A percentile compares a stretch with the other conserved stretches of the same genome.
phyloP scores from a whole-genome alignment of 1,140 invertebrate genomes.

The Caenorhabditis briggsae region DNA sequence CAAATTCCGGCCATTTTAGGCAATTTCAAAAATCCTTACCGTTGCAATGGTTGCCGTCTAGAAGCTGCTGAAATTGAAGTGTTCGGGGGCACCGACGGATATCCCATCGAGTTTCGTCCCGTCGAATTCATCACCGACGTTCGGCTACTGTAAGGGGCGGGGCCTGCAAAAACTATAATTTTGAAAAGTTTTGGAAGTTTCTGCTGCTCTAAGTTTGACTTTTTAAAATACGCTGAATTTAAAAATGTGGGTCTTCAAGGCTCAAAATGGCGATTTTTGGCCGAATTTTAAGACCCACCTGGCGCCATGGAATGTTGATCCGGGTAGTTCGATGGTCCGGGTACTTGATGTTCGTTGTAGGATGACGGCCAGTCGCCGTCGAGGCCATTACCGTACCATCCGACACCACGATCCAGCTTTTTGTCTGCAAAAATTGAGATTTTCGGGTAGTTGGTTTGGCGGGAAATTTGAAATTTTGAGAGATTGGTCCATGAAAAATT shows the following conservation, averaged over 20 bases:
- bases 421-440: not conserved
- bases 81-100: not conserved
- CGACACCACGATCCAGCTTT: slow-evolving; percentile 42
- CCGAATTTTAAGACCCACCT: no score
- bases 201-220: no score
- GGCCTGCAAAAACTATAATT: slow-evolving; percentile 12
- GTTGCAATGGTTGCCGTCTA: not conserved
- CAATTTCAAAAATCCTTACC: not conserved
- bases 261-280: no score
- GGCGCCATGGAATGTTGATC: slow-evolving; percentile 15
- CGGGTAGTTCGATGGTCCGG: slow-evolving; percentile 30
- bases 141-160: slow-evolving; percentile 2
- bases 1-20: not conserved
- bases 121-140: slow-evolving; percentile 31
- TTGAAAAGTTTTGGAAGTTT: not conserved
- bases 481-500: no score
- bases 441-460: no score
- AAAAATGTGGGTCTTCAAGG: no score
- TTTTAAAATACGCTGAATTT: no score
- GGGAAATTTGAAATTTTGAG: no score
- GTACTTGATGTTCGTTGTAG: slow-evolving; percentile 19
- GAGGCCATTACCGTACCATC: slow-evolving; percentile 49
- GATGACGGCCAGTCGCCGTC: slow-evolving; percentile 14
- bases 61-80: not conserved
- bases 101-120: not conserved